Conservation (phyloP, 1,140 invertebrate genomes). For the Latrodectus geometricus region DNA sequence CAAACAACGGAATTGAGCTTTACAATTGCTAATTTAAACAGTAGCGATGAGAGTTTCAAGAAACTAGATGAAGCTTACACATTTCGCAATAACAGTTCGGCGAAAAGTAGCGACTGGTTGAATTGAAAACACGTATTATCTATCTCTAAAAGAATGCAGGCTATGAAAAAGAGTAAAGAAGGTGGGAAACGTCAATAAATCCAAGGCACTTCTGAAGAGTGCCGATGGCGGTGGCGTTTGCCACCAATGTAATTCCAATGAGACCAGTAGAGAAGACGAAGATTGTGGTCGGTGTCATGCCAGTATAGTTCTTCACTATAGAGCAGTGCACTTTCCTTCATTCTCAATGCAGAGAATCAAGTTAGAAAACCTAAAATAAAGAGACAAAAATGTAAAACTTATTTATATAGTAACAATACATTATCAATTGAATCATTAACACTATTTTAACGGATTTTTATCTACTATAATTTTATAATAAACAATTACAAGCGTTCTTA, state of each 20-base stretch:
- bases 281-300: slow-evolving; percentile 46
- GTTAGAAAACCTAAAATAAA: slow-evolving; percentile 24
- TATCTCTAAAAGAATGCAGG: background rate
- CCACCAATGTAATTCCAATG: slow-evolving; percentile 57
- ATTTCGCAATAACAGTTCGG: too few relatives aligned
- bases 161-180: background rate
- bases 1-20: too few relatives aligned
- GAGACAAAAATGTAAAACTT: background rate
- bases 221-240: slow-evolving; percentile 39
- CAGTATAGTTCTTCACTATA: slow-evolving; percentile 44
- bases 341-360: slow-evolving; percentile 34
- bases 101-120: too few relatives aligned
- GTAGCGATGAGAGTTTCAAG: too few relatives aligned
- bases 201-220: slow-evolving; percentile 32
- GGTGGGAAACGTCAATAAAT: background rate
- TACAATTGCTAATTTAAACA: too few relatives aligned
- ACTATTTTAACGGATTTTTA: too few relatives aligned
- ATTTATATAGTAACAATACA: too few relatives aligned
- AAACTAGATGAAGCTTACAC: too few relatives aligned
- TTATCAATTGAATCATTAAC: too few relatives aligned
- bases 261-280: slow-evolving; percentile 49
- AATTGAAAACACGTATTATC: too few relatives aligned
- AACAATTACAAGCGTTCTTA: too few relatives aligned
- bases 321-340: slow-evolving; percentile 48
- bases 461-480: too few relatives aligned